Evolutionary conservation across 2,888 invertebrate genomes (phyloP).

Genomic region (Netelia inedita): DNA sequence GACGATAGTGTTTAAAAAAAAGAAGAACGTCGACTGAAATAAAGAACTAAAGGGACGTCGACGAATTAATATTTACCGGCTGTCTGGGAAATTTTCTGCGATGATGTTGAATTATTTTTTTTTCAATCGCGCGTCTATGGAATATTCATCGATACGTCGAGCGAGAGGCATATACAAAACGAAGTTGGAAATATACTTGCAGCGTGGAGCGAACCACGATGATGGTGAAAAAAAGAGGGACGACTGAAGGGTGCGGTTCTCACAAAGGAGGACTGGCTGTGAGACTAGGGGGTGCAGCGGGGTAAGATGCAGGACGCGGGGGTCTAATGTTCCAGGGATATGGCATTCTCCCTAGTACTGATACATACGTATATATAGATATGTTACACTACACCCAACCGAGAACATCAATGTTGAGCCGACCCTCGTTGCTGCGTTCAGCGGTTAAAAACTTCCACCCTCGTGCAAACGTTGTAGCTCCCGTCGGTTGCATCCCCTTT

Average conservation of each 20-base stretch:
- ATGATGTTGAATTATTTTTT: too few relatives aligned
- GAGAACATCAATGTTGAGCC: constrained; percentile 33
- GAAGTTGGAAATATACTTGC: not conserved
- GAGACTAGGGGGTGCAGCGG: not conserved
- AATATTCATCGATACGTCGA: not conserved
- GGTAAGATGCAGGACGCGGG: not conserved
- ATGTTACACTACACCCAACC: constrained; percentile 20
- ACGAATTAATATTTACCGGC: too few relatives aligned
- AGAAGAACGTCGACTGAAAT: too few relatives aligned
- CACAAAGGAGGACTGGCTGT: constrained; percentile 14
- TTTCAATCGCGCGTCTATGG: not conserved
- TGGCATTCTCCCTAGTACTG: not conserved
- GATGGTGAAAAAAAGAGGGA: not conserved
- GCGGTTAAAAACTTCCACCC: constrained; percentile 58
- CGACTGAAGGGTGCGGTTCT: constrained; percentile 15
- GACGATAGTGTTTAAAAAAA: too few relatives aligned
- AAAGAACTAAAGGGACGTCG: too few relatives aligned
- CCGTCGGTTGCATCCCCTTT: constrained; percentile 32
- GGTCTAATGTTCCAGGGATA: constrained; percentile 15
- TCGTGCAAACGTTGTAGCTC: constrained; percentile 31
- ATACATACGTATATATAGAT: constrained; percentile 14
- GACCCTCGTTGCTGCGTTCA: constrained; percentile 43
- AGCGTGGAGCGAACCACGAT: not conserved
- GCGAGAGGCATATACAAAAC: not conserved
- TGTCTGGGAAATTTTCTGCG: too few relatives aligned